Evolutionary conservation across 2,113 vertebrate species (phyloP).

Genomic region (Rhinolophus ferrumequinum): DNA sequence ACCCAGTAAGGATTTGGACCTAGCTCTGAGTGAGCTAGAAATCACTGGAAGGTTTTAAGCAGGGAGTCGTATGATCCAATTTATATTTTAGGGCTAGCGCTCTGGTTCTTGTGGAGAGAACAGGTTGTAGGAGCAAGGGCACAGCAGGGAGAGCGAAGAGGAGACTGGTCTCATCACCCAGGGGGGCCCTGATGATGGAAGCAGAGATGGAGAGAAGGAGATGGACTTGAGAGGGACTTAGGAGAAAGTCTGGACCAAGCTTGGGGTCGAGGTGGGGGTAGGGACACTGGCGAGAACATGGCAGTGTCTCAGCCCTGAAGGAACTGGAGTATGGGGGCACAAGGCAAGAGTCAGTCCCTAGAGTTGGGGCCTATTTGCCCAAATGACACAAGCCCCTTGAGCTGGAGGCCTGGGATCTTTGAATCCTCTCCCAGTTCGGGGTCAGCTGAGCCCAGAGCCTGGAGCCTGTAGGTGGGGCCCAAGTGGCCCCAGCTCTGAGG

Average conservation of each 20-base stretch:
- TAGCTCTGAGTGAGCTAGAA: not conserved
- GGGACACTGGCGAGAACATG: not conserved
- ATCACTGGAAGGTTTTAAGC: not conserved
- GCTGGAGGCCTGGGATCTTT: not conserved
- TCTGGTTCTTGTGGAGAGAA: not conserved
- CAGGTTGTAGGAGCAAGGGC: no score
- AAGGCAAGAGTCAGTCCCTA: not conserved
- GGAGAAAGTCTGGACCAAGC: not conserved
- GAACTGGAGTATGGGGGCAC: not conserved
- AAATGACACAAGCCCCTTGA: not conserved
- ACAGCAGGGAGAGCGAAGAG: accelerated
- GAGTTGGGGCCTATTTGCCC: not conserved
- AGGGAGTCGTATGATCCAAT: not conserved
- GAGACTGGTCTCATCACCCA: accelerated
- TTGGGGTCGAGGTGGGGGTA: not conserved
- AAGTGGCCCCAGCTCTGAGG: not conserved
- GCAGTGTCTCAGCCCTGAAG: not conserved
- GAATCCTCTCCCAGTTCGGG: not conserved
- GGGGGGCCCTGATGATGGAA: not conserved
- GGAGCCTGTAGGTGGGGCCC: not conserved
- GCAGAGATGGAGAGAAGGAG: no score
- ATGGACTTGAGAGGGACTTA: not conserved
- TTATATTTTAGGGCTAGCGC: not conserved
- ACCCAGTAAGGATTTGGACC: not conserved
- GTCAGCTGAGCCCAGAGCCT: not conserved